phyloP scores from a whole-genome alignment of 2,113 vertebrate genomes.

The Xenus cinereus region DNA sequence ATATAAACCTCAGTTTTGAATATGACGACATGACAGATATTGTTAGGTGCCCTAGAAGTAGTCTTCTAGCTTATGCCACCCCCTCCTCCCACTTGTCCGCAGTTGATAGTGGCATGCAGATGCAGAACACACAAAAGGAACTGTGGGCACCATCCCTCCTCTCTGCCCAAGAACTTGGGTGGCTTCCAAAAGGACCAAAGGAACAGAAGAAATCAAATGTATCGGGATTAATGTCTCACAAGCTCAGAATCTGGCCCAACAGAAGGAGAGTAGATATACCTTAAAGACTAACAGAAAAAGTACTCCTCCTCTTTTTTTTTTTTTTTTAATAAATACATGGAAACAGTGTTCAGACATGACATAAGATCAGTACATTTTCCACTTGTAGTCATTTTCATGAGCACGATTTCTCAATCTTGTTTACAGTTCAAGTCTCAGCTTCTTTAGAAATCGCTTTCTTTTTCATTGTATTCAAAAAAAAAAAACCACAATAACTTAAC shows the following conservation, averaged over 20 bases:
- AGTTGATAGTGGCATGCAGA: not conserved
- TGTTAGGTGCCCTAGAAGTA: not conserved
- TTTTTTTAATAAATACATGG: not conserved
- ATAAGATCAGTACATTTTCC: not conserved
- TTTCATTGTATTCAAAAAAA: not conserved
- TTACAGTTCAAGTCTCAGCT: not conserved
- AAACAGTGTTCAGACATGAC: not conserved
- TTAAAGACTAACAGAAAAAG: not conserved
- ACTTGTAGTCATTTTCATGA: not conserved
- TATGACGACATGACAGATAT: not conserved
- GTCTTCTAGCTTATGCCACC: not conserved
- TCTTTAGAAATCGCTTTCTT: constrained; percentile 2
- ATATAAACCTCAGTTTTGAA: not conserved
- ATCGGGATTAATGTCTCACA: not conserved
- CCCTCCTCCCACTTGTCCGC: not conserved
- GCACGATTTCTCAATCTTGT: not conserved
- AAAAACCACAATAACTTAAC: not conserved
- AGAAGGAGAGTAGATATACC: not conserved
- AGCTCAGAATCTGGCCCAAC: not conserved
- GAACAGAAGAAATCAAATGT: not conserved
- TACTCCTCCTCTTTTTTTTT: not conserved
- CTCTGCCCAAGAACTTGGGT: not conserved
- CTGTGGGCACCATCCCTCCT: not conserved
- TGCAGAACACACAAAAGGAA: not conserved
- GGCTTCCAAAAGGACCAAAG: not conserved